Base-by-base conservation (phyloP, 2,797 vertebrate genomes). In the Lithobates pipiens region DNA sequence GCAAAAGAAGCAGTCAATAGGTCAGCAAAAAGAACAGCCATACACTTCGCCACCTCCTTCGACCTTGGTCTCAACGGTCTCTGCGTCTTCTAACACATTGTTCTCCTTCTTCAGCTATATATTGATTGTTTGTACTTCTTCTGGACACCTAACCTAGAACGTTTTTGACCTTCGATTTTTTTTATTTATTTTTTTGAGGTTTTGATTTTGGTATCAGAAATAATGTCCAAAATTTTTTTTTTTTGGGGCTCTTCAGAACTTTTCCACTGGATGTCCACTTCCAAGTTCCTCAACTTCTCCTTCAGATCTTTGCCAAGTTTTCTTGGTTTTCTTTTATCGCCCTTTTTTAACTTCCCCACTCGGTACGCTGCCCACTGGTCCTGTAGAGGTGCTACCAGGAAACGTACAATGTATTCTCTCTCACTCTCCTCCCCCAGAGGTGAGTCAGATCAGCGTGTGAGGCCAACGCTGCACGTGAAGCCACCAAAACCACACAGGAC, bases 401-500 rank as follows among this genome's bases (percentile, higher is more conserved):
- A 65, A 13, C 18, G 36, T 42, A 27, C 0, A 27, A 21, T 39
- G 36, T 72, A 23, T 2, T 10, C 9, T 42, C 7, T 39, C 54
- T 10, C 27, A 10, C 67, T 6, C 50, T 54, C 70, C 18, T 23
- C 67, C 78, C 67, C 27, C 42, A 54, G 25, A 5, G 32, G 34
- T 54, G 78, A 71, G 68, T 50, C 61, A 68, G 9, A 15, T 3
- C 21, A 27, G 0, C 10, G 25, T 63, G 50, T 18, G 46, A 83
- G 72, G 67, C 21, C 42, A 16, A 61, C 21, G 32, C 29, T n/a
- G 11, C 8, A 32, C 23, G 15, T 29, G 21, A 76, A 74, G 50
- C 50, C 50, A 71, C 25, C 57, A 42, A 69, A 69, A 44, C 81
- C 81, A 83, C 81, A 69, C 0, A 76, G 76, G 69, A 80, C 70